These are phyloP conservation scores for Leptinotarsa lineolata DNA, from an alignment of 1,140 invertebrate species.

Conservation along the genomic window DNA sequence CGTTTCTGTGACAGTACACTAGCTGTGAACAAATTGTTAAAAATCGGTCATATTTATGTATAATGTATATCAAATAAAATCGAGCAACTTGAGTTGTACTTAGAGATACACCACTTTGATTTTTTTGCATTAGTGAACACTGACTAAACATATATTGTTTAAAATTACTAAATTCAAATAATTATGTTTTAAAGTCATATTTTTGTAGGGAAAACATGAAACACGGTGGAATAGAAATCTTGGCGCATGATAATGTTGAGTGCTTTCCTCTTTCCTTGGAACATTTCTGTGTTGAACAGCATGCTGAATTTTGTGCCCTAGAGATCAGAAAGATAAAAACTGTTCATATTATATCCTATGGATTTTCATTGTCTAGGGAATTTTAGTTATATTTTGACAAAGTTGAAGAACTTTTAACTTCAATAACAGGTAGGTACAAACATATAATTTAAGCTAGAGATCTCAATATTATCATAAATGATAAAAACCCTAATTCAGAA, in stretches of 20 bases:
- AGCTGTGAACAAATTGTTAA: neutral
- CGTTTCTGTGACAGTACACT: neutral
- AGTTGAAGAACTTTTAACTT: neutral
- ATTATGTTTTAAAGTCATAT: constrained; percentile 4
- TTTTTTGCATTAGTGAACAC: constrained; percentile 8
- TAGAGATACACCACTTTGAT: neutral
- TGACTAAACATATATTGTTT: constrained; percentile 7
- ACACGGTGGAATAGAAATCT: neutral
- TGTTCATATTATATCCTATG: neutral
- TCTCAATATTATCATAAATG: too few relatives aligned
- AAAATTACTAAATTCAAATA: neutral
- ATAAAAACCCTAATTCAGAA: too few relatives aligned
- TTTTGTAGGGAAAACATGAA: constrained; percentile 11
- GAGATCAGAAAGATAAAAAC: constrained; percentile 7
- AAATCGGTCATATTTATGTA: neutral
- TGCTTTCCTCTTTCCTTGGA: neutral
- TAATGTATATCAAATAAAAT: neutral
- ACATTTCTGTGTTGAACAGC: neutral
- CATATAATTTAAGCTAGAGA: too few relatives aligned
- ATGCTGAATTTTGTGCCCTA: neutral
- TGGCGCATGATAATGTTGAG: neutral
- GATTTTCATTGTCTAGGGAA: neutral
- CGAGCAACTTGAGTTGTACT: constrained; percentile 13
- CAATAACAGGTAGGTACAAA: too few relatives aligned
- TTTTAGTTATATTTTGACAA: neutral